These are phyloP conservation scores for Andinoacara biseriatus DNA, from an alignment of 2,113 vertebrate genomes.

Conservation along the genomic window DNA sequence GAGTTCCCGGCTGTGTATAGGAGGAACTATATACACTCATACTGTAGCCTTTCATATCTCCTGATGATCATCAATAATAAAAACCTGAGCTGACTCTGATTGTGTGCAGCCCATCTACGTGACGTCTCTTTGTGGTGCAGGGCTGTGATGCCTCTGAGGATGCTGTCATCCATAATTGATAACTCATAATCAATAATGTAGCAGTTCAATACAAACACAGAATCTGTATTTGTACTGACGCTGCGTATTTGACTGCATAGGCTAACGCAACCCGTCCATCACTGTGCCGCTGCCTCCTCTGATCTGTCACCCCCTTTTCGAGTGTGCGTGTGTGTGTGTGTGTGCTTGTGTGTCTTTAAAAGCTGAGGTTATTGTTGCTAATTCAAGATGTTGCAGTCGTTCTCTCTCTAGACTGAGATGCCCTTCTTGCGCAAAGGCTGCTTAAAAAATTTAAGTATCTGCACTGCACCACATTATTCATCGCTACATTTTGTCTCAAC, in stretches of 20 bases:
- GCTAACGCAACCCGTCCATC: conserved; percentile 49
- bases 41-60: conserved; percentile 14
- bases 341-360: conserved; percentile 36
- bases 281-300: conserved; percentile 42
- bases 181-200: conserved; percentile 75
- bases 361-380: conserved; percentile 69
- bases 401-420: conserved; percentile 54
- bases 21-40: neutral
- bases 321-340: conserved; percentile 19
- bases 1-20: neutral
- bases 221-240: conserved; percentile 68
- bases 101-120: conserved; percentile 39
- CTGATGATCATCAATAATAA: conserved; percentile 65
- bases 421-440: conserved; percentile 68
- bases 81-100: conserved; percentile 41
- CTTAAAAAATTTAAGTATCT: conserved; percentile 79
- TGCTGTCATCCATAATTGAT: conserved; percentile 73
- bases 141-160: conserved; percentile 60
- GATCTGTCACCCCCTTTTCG: conserved; percentile 42
- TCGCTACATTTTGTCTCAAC: conserved; percentile 58
- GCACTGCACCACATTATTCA: conserved; percentile 79
- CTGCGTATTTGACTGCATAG: conserved; percentile 52
- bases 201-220: conserved; percentile 73
- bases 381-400: conserved; percentile 68
- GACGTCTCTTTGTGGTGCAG: conserved; percentile 57